These are phyloP conservation scores for Ctenicera cuprea DNA, from an alignment of 2,888 invertebrate species.

Conservation along the genomic window DNA sequence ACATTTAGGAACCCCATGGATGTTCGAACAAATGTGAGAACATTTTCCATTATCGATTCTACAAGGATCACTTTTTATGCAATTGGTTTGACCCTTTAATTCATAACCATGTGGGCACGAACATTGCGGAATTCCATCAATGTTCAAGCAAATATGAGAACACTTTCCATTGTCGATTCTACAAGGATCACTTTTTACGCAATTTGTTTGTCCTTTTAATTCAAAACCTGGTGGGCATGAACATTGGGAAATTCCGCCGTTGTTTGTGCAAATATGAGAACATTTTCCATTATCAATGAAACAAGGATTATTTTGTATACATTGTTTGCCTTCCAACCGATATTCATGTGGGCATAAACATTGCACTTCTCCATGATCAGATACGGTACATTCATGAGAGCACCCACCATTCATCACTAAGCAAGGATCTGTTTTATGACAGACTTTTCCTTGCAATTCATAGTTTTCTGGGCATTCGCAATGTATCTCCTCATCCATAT, in stretches of 20 bases:
- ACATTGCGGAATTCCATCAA: constrained; percentile 51
- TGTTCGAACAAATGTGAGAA: constrained; percentile 73
- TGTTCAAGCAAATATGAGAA: constrained; percentile 72
- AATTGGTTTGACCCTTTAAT: constrained; percentile 62
- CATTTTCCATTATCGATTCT: constrained; percentile 74
- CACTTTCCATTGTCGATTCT: constrained; percentile 76
- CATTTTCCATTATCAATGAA: constrained; percentile 76
- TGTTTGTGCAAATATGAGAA: constrained; percentile 72
- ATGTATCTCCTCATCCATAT: constrained; percentile 72
- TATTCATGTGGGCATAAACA: constrained; percentile 74
- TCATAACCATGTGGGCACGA: constrained; percentile 52
- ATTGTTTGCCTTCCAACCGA: constrained; percentile 65
- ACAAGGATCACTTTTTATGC: constrained; percentile 72
- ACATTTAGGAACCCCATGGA: constrained; percentile 72
- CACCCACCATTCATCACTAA: constrained; percentile 77
- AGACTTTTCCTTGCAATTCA: constrained; percentile 52
- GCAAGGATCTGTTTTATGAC: constrained; percentile 73
- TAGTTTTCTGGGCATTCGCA: constrained; percentile 65
- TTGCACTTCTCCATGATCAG: constrained; percentile 70
- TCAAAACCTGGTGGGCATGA: constrained; percentile 52
- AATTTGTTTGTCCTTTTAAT: constrained; percentile 62
- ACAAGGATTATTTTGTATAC: constrained; percentile 64
- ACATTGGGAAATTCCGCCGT: constrained; percentile 49
- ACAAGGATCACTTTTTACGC: constrained; percentile 64
- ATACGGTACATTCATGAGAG: constrained; percentile 75